These are phyloP conservation scores for Belonocnema kinseyi DNA, from an alignment of 1,140 invertebrate species.

Conservation along the genomic window DNA sequence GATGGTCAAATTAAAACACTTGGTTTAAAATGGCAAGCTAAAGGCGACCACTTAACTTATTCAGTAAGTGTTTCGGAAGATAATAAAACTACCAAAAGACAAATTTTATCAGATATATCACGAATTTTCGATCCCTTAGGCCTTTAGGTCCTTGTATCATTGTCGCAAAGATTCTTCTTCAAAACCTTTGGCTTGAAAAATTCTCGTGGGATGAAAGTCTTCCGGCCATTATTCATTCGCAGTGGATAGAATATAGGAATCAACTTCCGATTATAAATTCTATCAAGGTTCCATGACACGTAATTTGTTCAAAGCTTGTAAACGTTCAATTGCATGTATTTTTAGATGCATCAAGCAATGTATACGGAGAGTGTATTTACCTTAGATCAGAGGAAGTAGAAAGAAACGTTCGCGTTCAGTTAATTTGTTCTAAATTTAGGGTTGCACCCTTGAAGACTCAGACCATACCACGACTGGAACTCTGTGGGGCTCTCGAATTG, in stretches of 20 bases:
- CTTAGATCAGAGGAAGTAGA: background rate
- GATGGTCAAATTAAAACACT: background rate
- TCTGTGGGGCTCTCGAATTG: too few relatives aligned
- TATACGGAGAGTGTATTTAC: background rate
- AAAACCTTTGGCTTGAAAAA: slow-evolving; percentile 4
- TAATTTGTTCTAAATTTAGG: too few relatives aligned
- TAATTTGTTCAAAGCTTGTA: slow-evolving; percentile 1
- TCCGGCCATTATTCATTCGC: background rate
- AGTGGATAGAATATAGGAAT: too few relatives aligned
- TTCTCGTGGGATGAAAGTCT: too few relatives aligned
- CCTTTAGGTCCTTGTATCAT: background rate
- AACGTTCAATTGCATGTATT: background rate
- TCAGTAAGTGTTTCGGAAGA: background rate
- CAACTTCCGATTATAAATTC: background rate
- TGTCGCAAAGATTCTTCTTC: too few relatives aligned
- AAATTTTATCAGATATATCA: background rate
- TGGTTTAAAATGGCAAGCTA: background rate
- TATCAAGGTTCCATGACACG: background rate
- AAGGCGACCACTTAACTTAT: background rate
- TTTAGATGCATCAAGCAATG: background rate
- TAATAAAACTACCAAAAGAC: background rate
- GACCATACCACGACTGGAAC: too few relatives aligned
- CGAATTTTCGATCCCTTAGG: background rate
- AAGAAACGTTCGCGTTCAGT: too few relatives aligned
- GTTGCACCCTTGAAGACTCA: too few relatives aligned